Conservation (phyloP, 2,113 vertebrate genomes). For the Astur gentilis region DNA sequence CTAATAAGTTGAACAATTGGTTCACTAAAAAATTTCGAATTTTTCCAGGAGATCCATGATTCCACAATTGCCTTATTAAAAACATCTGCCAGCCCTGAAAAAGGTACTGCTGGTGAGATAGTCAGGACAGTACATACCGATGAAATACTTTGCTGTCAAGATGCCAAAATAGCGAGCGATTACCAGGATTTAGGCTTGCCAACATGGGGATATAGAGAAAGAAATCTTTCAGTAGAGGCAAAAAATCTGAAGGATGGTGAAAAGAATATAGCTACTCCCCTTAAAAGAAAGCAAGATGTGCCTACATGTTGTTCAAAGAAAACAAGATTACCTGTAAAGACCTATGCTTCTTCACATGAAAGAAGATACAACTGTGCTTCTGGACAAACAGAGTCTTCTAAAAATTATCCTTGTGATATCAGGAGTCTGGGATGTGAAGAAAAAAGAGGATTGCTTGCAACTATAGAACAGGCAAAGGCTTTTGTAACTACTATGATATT, state of each 20-base stretch:
- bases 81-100: neutral
- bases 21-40: neutral
- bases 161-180: neutral
- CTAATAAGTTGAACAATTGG: neutral
- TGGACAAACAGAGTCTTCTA: slow-evolving; percentile 21
- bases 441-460: slow-evolving; percentile 68
- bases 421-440: slow-evolving; percentile 67
- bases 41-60: slow-evolving; percentile 18
- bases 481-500: slow-evolving; percentile 82
- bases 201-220: neutral
- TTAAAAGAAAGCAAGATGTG: slow-evolving; percentile 45
- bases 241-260: neutral
- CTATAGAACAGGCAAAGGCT: slow-evolving; percentile 50
- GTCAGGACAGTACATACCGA: neutral
- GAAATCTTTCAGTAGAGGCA: neutral
- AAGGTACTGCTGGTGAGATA: neutral
- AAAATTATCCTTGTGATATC: slow-evolving; percentile 64
- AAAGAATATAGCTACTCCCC: neutral
- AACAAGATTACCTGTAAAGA: neutral
- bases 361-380: neutral
- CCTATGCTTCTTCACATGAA: neutral
- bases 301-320: neutral
- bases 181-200: neutral
- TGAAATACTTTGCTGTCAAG: neutral
- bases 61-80: neutral